These are phyloP conservation scores for Apantesis nais DNA, from an alignment of 2,888 invertebrate genomes.

Conservation along the genomic window DNA sequence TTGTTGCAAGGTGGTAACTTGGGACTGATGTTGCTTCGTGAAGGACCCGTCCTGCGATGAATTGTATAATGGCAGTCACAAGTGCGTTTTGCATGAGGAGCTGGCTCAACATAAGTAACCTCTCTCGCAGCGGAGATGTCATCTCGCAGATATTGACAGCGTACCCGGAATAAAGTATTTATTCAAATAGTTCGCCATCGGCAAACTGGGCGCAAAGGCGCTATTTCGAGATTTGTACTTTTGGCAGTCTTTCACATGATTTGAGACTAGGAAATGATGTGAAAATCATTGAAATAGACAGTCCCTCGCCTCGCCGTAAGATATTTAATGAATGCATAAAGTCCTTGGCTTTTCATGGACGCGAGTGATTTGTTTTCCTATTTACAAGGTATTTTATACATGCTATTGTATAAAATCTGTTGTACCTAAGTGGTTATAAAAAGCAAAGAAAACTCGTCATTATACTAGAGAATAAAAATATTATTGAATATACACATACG, in stretches of 20 bases:
- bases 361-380: neutral
- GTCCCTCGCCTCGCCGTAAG: neutral
- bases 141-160: neutral
- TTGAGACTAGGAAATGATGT: neutral
- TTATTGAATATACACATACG: neutral
- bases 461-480: neutral
- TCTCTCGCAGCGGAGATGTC: neutral
- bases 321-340: neutral
- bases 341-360: neutral
- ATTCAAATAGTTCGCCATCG: neutral
- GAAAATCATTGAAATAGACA: neutral
- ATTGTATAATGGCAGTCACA: no score
- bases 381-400: neutral
- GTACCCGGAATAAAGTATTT: neutral
- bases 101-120: neutral
- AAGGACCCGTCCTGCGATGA: no score
- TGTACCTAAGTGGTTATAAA: neutral
- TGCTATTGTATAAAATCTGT: neutral
- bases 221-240: neutral
- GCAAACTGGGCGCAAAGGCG: neutral
- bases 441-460: neutral
- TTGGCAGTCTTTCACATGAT: neutral
- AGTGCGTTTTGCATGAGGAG: neutral
- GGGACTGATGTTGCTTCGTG: no score
- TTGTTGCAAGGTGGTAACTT: no score